Percentiles rank a stretch among this genome's conserved stretches.
phyloP scores from a whole-genome alignment of 1,140 invertebrate genomes.

The Meloidogyne floridensis region DNA sequence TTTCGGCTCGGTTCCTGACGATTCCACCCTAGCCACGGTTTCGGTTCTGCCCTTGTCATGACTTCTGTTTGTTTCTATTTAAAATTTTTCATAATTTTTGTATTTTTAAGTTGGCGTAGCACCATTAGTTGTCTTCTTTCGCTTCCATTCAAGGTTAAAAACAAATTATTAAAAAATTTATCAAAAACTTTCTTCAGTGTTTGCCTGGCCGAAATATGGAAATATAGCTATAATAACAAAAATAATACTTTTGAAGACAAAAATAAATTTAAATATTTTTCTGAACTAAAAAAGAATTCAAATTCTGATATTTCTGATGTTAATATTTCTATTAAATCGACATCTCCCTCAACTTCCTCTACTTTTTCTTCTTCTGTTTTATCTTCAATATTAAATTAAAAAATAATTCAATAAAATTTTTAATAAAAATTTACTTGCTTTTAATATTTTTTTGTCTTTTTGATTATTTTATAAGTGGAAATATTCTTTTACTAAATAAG shows the following conservation, averaged over 20 bases:
- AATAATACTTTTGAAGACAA: constrained; percentile 16
- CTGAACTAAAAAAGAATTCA: neutral
- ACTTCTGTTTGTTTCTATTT: no score
- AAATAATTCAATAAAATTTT: neutral
- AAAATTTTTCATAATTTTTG: no score
- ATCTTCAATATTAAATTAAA: constrained; percentile 5
- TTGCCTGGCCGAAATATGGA: constrained; percentile 55
- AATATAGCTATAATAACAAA: constrained; percentile 47
- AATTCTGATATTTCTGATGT: neutral
- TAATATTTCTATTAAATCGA: neutral
- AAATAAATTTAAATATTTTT: neutral
- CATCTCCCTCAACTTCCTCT: neutral
- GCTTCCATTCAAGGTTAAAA: constrained; percentile 39
- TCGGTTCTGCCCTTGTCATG: no score
- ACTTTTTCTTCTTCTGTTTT: neutral
- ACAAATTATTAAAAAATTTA: neutral
- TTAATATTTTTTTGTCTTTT: no score
- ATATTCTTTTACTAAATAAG: no score
- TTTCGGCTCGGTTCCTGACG: no score
- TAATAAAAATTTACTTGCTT: no score
- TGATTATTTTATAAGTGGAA: no score
- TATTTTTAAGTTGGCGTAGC: constrained; percentile 44
- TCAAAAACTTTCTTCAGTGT: constrained; percentile 36
- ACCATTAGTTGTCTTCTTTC: constrained; percentile 62
- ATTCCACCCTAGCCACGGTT: no score